Conservation (phyloP, 2,797 vertebrate genomes). For the Bradypus variegatus region DNA sequence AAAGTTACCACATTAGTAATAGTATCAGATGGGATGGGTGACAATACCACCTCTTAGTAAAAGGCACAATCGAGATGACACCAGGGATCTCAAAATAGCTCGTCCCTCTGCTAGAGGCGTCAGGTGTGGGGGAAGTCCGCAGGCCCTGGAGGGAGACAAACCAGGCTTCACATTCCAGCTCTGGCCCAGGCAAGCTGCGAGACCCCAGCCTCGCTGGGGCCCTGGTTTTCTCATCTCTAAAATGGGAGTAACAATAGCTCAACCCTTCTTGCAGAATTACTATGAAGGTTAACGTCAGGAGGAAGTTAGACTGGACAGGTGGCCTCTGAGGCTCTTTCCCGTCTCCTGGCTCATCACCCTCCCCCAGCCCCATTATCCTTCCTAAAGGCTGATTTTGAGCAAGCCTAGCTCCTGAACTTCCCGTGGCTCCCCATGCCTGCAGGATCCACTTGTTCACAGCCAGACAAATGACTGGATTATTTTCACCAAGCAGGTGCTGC, state of each 20-base stretch:
- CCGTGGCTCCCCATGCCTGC: neutral
- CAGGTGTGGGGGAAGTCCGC: neutral
- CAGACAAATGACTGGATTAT: neutral
- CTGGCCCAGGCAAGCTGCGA: neutral
- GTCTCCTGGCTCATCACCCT: neutral
- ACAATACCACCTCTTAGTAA: constrained; percentile 46
- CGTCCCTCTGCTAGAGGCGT: neutral
- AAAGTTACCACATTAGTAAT: neutral
- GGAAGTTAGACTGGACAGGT: neutral
- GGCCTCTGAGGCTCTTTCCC: neutral
- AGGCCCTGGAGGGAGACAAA: neutral
- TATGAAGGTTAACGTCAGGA: neutral
- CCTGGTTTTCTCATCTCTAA: neutral
- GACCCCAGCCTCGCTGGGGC: neutral
- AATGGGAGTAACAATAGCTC: neutral
- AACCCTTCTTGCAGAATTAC: neutral
- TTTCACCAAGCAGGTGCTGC: neutral
- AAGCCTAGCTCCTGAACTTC: neutral
- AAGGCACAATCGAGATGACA: constrained; percentile 34
- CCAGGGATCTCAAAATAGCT: constrained; percentile 33
- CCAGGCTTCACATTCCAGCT: neutral
- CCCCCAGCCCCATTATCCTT: neutral
- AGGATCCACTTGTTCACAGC: neutral
- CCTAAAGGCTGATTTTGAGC: neutral
- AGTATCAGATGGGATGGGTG: neutral